Evolutionary conservation across 2,113 vertebrate species (phyloP).

Genomic region (Isichthys henryi): DNA sequence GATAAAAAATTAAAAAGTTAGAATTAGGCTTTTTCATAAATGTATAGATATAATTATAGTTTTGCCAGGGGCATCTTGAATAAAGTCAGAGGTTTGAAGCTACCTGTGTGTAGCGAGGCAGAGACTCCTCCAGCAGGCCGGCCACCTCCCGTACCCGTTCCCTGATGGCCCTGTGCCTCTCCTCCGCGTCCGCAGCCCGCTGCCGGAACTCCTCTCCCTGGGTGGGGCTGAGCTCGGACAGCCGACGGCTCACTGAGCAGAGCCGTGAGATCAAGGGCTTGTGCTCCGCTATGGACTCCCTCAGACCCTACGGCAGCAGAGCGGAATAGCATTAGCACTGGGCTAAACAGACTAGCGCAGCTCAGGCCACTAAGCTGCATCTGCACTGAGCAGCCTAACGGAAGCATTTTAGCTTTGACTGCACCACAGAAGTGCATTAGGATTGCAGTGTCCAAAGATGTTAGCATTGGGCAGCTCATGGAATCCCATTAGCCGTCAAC

Average conservation of each 20-base stretch:
- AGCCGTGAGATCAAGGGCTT: slow-evolving; percentile 70
- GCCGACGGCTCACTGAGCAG: slow-evolving; percentile 54
- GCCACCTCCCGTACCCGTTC: slow-evolving; percentile 61
- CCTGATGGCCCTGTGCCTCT: slow-evolving; percentile 59
- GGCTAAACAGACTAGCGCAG: neutral
- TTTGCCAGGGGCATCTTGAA: neutral
- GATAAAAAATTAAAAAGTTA: neutral
- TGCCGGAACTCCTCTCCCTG: slow-evolving; percentile 59
- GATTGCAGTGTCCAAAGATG: neutral
- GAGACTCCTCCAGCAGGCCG: slow-evolving; percentile 65
- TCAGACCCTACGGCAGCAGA: slow-evolving; percentile 52
- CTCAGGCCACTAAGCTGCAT: neutral
- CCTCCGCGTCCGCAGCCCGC: slow-evolving; percentile 57
- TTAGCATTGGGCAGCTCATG: neutral
- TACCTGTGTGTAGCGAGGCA: slow-evolving; percentile 77
- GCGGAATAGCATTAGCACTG: neutral
- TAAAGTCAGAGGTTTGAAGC: neutral
- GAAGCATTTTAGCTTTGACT: neutral
- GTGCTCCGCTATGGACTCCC: slow-evolving; percentile 76
- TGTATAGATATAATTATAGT: neutral
- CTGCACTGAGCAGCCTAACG: neutral
- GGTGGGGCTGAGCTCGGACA: slow-evolving; percentile 61
- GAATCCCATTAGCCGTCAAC: neutral
- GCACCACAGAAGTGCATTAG: neutral
- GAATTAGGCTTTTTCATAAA: neutral